Evolutionary conservation across 2,113 vertebrate genomes (phyloP).

Genomic region (Stercorarius parasiticus): DNA sequence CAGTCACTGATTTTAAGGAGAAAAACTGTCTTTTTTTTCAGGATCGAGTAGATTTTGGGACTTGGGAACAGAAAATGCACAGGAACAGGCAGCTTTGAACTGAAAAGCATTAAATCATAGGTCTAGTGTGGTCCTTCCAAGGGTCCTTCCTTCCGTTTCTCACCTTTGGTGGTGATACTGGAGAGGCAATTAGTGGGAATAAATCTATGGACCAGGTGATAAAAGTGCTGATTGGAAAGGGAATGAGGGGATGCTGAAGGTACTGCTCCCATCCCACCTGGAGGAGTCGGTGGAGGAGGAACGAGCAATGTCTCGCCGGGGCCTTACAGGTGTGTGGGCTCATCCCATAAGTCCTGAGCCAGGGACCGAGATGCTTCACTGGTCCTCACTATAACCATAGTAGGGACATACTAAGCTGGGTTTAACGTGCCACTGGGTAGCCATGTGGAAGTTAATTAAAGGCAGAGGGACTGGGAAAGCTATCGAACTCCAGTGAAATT

Average conservation of each 20-base stretch:
- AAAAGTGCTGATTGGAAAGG: neutral
- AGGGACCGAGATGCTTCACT: neutral
- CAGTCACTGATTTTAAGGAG: neutral
- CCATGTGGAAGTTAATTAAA: neutral
- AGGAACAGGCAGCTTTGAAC: neutral
- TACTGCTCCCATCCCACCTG: neutral
- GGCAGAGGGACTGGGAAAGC: neutral
- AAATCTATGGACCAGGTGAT: neutral
- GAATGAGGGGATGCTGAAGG: neutral
- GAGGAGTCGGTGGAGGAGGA: neutral
- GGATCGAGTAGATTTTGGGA: neutral
- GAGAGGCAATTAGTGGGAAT: neutral
- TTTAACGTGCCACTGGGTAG: neutral
- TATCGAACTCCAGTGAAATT: neutral
- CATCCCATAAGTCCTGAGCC: neutral
- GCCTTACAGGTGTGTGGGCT: neutral
- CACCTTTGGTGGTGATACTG: neutral
- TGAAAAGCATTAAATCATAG: neutral
- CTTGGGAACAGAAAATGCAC: neutral
- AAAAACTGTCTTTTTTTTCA: neutral
- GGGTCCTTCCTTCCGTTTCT: neutral
- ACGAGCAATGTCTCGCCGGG: neutral
- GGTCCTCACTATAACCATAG: neutral
- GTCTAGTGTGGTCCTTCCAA: neutral
- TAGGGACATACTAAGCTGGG: neutral